Conservation (phyloP, 2,113 vertebrate species). For the Pygoscelis adeliae region DNA sequence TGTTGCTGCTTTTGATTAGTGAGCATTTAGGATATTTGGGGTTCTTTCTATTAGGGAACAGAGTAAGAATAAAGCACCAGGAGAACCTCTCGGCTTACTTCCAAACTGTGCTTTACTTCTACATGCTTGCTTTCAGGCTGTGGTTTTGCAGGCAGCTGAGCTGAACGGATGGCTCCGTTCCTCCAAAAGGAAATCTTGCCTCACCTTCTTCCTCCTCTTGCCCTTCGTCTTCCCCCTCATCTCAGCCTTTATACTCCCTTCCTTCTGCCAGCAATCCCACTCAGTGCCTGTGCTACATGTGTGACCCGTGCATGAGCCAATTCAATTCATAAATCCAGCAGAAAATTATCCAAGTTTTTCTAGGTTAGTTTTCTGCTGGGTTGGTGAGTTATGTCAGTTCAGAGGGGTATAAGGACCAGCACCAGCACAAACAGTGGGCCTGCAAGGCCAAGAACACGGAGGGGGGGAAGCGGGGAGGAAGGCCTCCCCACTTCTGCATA, state of each 20-base stretch:
- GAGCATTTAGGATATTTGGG: neutral
- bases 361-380: neutral
- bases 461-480: neutral
- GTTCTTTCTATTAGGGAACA: neutral
- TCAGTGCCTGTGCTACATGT: neutral
- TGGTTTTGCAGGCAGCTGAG: neutral
- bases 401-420: neutral
- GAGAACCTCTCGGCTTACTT: neutral
- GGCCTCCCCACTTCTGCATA: neutral
- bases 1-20: neutral
- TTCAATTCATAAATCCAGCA: neutral
- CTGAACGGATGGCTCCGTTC: neutral
- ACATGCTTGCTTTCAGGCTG: neutral
- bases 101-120: neutral
- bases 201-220: neutral
- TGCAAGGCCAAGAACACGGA: accelerated
- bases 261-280: neutral
- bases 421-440: neutral
- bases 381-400: neutral
- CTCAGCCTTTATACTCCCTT: neutral
- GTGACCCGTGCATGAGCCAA: neutral
- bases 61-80: neutral
- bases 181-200: neutral
- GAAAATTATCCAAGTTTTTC: neutral
- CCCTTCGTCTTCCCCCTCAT: neutral